Evolutionary conservation across 1,140 invertebrate species (phyloP).

Genomic region (Phocides pigmalion): DNA sequence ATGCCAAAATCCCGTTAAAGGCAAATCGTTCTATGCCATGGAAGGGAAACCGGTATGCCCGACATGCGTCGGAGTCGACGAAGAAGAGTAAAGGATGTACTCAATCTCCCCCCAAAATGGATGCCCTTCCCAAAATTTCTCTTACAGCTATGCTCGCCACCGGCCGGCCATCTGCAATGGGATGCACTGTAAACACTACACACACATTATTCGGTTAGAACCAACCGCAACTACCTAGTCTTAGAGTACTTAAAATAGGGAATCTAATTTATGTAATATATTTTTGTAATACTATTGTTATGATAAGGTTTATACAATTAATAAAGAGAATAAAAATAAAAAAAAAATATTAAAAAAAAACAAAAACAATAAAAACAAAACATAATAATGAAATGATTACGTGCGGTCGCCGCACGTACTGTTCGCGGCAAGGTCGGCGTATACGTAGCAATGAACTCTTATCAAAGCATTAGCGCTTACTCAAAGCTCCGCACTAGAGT

Average conservation of each 20-base stretch:
- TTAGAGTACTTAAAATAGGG: conserved; percentile 63
- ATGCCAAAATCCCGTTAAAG: conserved; percentile 95
- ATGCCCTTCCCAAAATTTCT: conserved; percentile 60
- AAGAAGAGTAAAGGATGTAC: conserved; percentile 89
- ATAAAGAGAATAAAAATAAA: conserved; percentile 81
- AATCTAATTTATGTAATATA: conserved; percentile 76
- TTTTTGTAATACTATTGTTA: conserved; percentile 82
- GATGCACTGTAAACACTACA: conserved; percentile 53
- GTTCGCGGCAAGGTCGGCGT: conserved; percentile 58
- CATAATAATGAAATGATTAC: conserved; percentile 45
- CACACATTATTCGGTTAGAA: conserved; percentile 54
- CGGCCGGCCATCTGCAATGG: conserved; percentile 45
- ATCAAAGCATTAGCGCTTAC: too few species aligned
- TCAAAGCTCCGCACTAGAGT: too few species aligned
- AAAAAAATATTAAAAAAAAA: conserved; percentile 74
- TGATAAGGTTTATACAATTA: conserved; percentile 79
- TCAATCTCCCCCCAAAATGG: conserved; percentile 52
- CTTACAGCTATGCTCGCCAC: conserved; percentile 78
- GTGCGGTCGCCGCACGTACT: too few species aligned
- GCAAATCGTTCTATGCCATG: conserved; percentile 97
- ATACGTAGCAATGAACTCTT: conserved; percentile 72
- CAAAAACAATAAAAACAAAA: conserved; percentile 63
- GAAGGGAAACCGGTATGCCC: conserved; percentile 96
- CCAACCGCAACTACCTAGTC: conserved; percentile 51
- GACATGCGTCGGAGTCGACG: conserved; percentile 94